Evolutionary conservation across 1,140 invertebrate genomes (phyloP).

Genomic region (Trinorchestia longiramus): DNA sequence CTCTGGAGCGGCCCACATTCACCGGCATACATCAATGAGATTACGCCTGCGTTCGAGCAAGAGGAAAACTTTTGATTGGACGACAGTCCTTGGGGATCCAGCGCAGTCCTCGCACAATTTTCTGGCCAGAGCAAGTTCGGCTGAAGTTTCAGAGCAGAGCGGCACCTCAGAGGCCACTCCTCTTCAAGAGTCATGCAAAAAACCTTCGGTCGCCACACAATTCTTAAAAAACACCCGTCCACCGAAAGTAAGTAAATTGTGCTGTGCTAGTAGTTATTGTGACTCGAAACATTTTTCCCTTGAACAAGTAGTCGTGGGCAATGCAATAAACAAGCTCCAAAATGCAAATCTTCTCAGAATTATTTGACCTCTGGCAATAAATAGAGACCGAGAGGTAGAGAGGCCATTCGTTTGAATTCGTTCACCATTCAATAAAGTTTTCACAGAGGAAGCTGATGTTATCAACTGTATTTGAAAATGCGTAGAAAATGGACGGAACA

Average conservation of each 20-base stretch:
- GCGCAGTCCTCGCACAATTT: slow-evolving; percentile 38
- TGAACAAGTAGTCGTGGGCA: background rate
- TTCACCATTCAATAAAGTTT: background rate
- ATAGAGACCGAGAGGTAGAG: background rate
- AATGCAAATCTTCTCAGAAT: background rate
- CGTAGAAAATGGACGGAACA: background rate
- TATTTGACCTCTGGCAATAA: background rate
- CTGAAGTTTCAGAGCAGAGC: slow-evolving; percentile 35
- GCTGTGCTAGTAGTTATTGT: background rate
- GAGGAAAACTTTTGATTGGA: slow-evolving; percentile 53
- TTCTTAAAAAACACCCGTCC: background rate
- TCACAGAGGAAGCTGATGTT: background rate
- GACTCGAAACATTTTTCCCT: background rate
- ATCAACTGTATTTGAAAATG: background rate
- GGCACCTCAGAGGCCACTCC: slow-evolving; percentile 30
- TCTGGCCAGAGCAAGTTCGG: slow-evolving; percentile 31
- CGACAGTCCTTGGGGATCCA: slow-evolving; percentile 10
- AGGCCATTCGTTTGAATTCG: background rate
- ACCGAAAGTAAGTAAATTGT: background rate
- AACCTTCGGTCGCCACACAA: background rate
- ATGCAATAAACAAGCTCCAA: background rate
- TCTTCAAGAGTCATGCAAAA: slow-evolving; percentile 12
- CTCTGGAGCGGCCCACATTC: slow-evolving; percentile 30
- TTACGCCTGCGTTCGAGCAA: slow-evolving; percentile 45
- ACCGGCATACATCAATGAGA: slow-evolving; percentile 50